Conservation (phyloP, 2,113 vertebrate genomes). For the Melospiza georgiana region DNA sequence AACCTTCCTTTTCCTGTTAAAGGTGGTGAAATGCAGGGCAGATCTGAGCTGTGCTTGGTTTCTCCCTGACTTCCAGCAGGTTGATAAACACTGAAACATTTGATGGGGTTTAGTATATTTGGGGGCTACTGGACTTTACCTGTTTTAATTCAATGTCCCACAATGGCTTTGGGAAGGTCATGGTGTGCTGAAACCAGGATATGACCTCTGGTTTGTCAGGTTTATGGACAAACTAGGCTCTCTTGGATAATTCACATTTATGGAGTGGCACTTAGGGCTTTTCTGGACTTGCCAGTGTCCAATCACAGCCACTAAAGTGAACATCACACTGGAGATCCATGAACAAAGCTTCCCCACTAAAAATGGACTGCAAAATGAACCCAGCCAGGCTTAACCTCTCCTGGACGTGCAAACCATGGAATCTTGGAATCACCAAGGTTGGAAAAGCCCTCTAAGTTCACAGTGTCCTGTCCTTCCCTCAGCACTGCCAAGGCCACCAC, state of each 20-base stretch:
- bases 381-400: not conserved
- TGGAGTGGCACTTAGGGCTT: not conserved
- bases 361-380: not conserved
- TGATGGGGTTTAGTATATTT: not conserved
- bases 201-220: not conserved
- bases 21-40: not conserved
- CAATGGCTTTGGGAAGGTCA: not conserved
- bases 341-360: not conserved
- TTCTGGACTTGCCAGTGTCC: not conserved
- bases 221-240: not conserved
- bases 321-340: not conserved
- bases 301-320: not conserved
- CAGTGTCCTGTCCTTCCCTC: not conserved
- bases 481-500: not conserved
- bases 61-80: not conserved
- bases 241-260: not conserved
- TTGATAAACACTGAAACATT: not conserved
- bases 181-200: not conserved
- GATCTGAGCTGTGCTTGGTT: not conserved
- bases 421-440: not conserved
- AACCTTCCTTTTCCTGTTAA: not conserved
- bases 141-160: not conserved
- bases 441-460: not conserved
- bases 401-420: accelerated
- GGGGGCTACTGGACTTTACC: not conserved